Evolutionary conservation across 2,888 invertebrate genomes (phyloP), one percentile per base, ranked within the genome.

Genomic region (Pollenia amentaria): DNA sequence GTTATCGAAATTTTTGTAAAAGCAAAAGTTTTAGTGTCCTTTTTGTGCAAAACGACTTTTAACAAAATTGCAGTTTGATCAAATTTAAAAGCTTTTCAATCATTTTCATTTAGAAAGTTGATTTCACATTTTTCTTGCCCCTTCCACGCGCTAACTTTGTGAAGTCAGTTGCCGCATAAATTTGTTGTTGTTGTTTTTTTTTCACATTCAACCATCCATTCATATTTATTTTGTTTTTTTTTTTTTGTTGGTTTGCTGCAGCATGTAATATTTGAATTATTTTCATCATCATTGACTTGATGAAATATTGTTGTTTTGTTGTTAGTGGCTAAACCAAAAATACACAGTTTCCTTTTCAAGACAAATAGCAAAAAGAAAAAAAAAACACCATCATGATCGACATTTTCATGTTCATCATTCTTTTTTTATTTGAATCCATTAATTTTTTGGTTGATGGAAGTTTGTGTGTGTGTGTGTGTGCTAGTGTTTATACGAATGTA

Each of bases 61-160:
- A 87, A 62, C 73, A 72, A 81, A 77, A 87, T 77, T 87, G 62
- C 73, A 81, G 55, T 81, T 75, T 84, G 65, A 84, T 84, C 48
- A 73, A 73, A 84, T 79, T 64, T 72, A 84, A 79, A 84, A 51
- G 29, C 65, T 67, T 65, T 78, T 84, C 78, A 73, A 80, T 84
- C 62, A 77, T 65, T 67, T 72, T 18, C 53, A 73, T 84, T 75
- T 75, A 7, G 44, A 64, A 65, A 78, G 14, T 64, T 29, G 53
- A 29, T 57, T 69, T 57, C 40, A 21, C 16, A 62, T 81, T 73
- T 73, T 44, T 1, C 11, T 42, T 8, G 8, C 21, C 14, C n/a
- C 16, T 57, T 1, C 4, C 12, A 0, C 11, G 3, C n/a, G 3
- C 1, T 40, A 4, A 51, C 40, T 40, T 38, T 29, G 16, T 55